Percentiles rank a stretch among this genome's conserved stretches.
Evolutionary conservation across 2,888 invertebrate species (phyloP).

Genomic region (Dyspetes luteomarginatus): DNA sequence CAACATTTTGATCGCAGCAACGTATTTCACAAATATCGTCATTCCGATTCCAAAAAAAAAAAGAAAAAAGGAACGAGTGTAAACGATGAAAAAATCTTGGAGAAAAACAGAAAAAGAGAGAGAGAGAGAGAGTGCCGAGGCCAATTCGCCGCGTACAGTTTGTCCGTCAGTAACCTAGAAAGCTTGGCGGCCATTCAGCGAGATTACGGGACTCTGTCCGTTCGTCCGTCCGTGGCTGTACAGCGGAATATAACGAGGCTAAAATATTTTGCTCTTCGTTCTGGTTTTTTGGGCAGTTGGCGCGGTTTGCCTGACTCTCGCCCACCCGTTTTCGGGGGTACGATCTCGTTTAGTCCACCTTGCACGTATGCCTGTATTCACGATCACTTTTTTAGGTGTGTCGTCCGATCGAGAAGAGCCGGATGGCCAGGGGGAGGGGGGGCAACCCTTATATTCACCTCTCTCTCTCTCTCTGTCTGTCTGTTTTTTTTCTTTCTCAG

Average conservation of each 20-base stretch:
- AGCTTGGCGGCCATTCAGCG: constrained; percentile 80
- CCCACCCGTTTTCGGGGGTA: constrained; percentile 18
- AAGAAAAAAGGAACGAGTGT: constrained; percentile 7
- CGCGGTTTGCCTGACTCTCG: constrained; percentile 44
- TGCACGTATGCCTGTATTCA: constrained; percentile 13
- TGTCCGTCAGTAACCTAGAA: constrained; percentile 81
- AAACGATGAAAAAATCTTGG: constrained; percentile 12
- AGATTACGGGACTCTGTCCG: constrained; percentile 70
- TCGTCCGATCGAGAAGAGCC: constrained; percentile 43
- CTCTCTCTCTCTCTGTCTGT: constrained; percentile 13
- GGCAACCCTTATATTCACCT: constrained; percentile 46
- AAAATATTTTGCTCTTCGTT: constrained; percentile 45
- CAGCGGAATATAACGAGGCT: constrained; percentile 55
- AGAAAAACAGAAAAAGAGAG: constrained; percentile 3
- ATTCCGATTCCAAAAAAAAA: constrained; percentile 13
- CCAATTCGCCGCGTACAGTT: constrained; percentile 62
- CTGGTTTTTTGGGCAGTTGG: constrained; percentile 42
- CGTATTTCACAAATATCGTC: background rate
- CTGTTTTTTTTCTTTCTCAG: background rate
- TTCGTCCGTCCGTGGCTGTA: constrained; percentile 56
- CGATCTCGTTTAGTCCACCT: constrained; percentile 26
- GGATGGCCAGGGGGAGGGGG: background rate
- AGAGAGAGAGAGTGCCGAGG: constrained; percentile 13
- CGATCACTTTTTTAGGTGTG: constrained; percentile 60
- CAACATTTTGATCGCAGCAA: background rate